A percentile compares a stretch with the other conserved stretches of the same genome.
These are phyloP conservation scores for Trichonephila inaurata DNA, from an alignment of 1,140 invertebrate species.

Conservation along the genomic window DNA sequence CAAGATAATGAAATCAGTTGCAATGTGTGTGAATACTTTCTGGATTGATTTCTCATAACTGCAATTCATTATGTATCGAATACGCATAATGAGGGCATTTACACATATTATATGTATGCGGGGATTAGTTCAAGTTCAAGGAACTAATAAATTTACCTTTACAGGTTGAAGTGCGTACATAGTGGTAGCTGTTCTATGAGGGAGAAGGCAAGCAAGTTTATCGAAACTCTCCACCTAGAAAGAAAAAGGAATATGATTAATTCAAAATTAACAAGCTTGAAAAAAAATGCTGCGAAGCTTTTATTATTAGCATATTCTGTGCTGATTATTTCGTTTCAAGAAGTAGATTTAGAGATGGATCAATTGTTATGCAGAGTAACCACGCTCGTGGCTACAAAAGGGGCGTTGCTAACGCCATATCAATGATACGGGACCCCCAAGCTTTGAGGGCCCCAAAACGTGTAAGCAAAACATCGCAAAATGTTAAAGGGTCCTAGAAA, in stretches of 20 bases:
- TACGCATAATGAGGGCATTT: background rate
- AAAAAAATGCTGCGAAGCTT: no score
- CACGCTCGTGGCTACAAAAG: no score
- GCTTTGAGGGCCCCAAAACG: no score
- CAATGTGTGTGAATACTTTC: background rate
- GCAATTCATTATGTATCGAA: background rate
- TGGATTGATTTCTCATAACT: background rate
- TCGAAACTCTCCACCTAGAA: slow-evolving; percentile 85
- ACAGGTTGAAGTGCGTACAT: slow-evolving; percentile 86
- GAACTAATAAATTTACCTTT: slow-evolving; percentile 80
- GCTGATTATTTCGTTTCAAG: no score
- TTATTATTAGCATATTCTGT: no score
- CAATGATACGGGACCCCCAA: no score
- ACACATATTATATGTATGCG: background rate
- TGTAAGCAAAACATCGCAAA: no score
- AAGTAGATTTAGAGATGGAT: no score
- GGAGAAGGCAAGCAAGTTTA: slow-evolving; percentile 86
- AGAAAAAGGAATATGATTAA: slow-evolving; percentile 4
- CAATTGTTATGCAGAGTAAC: no score
- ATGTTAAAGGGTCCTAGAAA: no score
- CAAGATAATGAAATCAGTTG: no score
- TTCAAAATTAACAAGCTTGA: background rate
- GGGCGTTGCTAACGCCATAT: no score
- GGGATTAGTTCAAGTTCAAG: background rate
- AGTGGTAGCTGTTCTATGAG: slow-evolving; percentile 86